Percentiles rank a stretch among this genome's conserved stretches.
phyloP scores from a whole-genome alignment of 1,140 invertebrate species.

The Teleogryllus occipitalis region DNA sequence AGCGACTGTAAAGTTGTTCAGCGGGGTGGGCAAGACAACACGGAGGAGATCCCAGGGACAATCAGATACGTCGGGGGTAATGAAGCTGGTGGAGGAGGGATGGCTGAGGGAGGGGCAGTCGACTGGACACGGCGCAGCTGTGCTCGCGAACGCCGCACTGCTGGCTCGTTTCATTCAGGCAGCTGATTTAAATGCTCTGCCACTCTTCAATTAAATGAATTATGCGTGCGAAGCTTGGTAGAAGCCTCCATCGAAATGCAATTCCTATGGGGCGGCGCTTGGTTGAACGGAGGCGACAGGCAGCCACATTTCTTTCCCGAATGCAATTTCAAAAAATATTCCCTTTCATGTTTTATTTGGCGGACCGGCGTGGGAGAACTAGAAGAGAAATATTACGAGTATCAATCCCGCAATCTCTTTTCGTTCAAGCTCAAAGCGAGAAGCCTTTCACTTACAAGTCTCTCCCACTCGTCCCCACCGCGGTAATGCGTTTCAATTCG shows the following conservation, averaged over 20 bases:
- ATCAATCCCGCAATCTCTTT: neutral
- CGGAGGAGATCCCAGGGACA: too few relatives aligned
- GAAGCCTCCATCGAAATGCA: neutral
- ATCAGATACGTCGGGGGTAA: too few relatives aligned
- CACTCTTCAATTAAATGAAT: neutral
- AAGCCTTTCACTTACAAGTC: too few relatives aligned
- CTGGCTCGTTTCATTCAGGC: neutral
- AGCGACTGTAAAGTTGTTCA: too few relatives aligned
- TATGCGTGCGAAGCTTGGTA: neutral
- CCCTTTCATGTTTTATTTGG: neutral
- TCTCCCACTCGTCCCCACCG: too few relatives aligned
- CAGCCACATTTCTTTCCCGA: neutral
- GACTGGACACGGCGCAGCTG: too few relatives aligned
- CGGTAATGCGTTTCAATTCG: too few relatives aligned
- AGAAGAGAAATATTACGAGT: neutral
- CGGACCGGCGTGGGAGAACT: too few relatives aligned
- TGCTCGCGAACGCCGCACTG: neutral
- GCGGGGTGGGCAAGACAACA: too few relatives aligned
- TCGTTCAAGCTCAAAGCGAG: too few relatives aligned
- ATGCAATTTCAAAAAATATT: neutral
- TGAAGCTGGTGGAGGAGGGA: too few relatives aligned
- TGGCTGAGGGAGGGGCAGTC: too few relatives aligned
- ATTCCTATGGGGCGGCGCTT: neutral
- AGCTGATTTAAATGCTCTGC: neutral
- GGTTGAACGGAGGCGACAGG: neutral